phyloP scores from a whole-genome alignment of 2,113 vertebrate species.

The Conger conger region DNA sequence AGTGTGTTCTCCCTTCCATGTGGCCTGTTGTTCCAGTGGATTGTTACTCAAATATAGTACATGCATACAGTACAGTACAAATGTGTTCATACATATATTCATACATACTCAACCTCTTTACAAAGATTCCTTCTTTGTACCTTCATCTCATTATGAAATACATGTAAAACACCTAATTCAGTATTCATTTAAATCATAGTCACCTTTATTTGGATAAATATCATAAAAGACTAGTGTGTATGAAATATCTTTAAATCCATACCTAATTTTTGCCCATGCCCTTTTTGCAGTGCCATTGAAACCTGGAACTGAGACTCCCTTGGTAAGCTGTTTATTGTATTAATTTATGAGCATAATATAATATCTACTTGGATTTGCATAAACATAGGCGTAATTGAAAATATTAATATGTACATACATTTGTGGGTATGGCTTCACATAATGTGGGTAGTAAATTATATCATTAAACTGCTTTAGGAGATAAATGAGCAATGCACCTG shows the following conservation, averaged over 20 bases:
- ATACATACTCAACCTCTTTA: not conserved
- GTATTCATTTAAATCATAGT: slow-evolving; percentile 1
- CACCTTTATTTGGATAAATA: not conserved
- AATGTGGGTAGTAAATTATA: not conserved
- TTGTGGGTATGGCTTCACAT: not conserved
- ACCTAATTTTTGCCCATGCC: slow-evolving; percentile 36
- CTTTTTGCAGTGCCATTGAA: slow-evolving; percentile 61
- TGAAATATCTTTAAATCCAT: not conserved
- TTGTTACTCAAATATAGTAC: not conserved
- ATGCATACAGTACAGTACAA: not conserved
- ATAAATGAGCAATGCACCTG: not conserved
- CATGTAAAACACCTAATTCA: not conserved
- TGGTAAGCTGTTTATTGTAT: slow-evolving; percentile 48
- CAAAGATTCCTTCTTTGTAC: not conserved
- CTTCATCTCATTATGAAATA: not conserved
- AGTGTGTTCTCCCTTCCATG: not conserved
- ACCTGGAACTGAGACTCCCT: slow-evolving; percentile 69
- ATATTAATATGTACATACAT: not conserved
- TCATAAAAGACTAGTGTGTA: not conserved
- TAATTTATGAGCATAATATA: not conserved
- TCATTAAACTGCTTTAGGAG: not conserved
- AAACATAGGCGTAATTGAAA: not conserved
- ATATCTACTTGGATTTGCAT: not conserved
- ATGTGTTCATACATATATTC: too few species aligned
- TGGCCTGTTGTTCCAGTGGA: not conserved